Evolutionary conservation across 2,888 invertebrate species (phyloP).

Genomic region (Tachina grossa): DNA sequence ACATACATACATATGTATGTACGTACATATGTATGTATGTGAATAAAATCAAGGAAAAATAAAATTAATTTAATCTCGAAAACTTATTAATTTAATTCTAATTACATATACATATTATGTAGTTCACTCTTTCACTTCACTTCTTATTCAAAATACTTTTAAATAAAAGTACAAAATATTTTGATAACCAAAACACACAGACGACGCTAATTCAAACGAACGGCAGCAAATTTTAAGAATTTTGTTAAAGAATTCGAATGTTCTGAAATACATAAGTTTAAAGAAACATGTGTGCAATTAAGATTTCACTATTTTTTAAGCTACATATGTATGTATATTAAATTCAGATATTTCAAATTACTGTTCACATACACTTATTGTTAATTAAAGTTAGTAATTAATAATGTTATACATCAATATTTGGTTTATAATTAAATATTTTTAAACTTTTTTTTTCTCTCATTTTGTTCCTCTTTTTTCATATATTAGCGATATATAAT

Average conservation of each 20-base stretch:
- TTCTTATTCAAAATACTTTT: too few species aligned
- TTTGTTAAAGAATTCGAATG: not conserved
- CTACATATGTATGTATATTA: not conserved
- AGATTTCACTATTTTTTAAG: not conserved
- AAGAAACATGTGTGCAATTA: not conserved
- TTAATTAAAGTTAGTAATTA: constrained; percentile 49
- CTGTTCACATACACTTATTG: constrained; percentile 16
- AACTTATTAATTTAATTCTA: too few species aligned
- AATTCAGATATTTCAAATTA: constrained; percentile 15
- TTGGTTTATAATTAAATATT: constrained; percentile 43
- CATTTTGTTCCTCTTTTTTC: not conserved
- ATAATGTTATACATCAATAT: constrained; percentile 68
- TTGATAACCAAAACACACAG: not conserved
- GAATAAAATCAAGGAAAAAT: too few species aligned
- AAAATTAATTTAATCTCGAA: too few species aligned
- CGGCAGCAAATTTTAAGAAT: not conserved
- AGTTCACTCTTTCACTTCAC: too few species aligned
- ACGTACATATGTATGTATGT: too few species aligned
- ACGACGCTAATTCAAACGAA: not conserved
- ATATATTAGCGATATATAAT: constrained; percentile 37
- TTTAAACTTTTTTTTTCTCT: constrained; percentile 24
- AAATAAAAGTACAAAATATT: not conserved
- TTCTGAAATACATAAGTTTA: not conserved
- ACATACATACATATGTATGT: too few species aligned
- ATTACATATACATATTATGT: too few species aligned